Percentiles rank a stretch among this genome's conserved stretches.
Evolutionary conservation across 2,888 invertebrate genomes (phyloP).

Genomic region (Agrypnus murinus): DNA sequence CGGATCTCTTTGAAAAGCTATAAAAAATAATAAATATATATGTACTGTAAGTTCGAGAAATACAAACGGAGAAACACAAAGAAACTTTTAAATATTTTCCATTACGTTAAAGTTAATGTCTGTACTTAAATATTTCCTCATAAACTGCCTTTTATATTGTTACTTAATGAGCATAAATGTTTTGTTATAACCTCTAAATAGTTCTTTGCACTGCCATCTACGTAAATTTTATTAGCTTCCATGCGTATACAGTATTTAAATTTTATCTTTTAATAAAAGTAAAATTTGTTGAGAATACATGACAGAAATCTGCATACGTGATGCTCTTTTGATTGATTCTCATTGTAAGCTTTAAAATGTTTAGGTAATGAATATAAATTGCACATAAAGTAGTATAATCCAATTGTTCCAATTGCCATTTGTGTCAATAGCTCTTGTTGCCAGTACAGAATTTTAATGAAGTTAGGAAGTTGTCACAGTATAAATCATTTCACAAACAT

Average conservation of each 20-base stretch:
- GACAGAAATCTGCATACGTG: neutral
- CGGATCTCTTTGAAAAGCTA: too few species aligned
- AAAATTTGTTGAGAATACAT: neutral
- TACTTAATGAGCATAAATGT: conserved; percentile 13
- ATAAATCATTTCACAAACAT: too few species aligned
- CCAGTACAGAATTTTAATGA: conserved; percentile 16
- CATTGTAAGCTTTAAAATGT: conserved; percentile 9
- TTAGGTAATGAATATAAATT: conserved; percentile 18
- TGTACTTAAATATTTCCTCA: conserved; percentile 10
- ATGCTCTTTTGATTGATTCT: neutral
- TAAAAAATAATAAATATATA: too few species aligned
- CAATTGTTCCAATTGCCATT: conserved; percentile 19
- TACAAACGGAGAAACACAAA: too few species aligned
- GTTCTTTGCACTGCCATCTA: conserved; percentile 13
- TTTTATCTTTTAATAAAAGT: too few species aligned
- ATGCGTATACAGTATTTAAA: too few species aligned
- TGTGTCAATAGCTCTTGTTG: conserved; percentile 12
- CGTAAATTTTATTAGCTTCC: too few species aligned
- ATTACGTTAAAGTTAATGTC: conserved; percentile 8
- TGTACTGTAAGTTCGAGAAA: too few species aligned
- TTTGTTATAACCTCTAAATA: conserved; percentile 4
- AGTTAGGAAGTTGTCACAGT: neutral
- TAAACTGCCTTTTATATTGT: conserved; percentile 21
- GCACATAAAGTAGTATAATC: conserved; percentile 5
- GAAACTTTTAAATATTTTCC: too few species aligned